Conservation (phyloP, 2,113 vertebrate species). For the Oceanites oceanicus region DNA sequence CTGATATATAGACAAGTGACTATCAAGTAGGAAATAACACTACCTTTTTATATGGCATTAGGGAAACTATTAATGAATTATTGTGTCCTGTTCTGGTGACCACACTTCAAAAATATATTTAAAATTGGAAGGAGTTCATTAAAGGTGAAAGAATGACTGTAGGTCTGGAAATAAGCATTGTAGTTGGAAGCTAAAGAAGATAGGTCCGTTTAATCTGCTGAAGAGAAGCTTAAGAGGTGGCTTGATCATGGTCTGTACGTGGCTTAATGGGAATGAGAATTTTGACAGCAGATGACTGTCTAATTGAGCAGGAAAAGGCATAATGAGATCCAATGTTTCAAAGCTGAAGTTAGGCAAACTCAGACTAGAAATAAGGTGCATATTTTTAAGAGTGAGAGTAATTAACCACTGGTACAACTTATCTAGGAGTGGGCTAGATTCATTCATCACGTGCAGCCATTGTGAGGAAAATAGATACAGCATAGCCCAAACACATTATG, state of each 20-base stretch:
- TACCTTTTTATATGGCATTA: background rate
- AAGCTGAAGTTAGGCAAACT: background rate
- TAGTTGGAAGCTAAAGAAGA: background rate
- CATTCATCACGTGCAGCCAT: background rate
- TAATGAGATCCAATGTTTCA: constrained; percentile 5
- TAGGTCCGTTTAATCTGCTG: constrained; percentile 3
- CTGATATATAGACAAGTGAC: background rate
- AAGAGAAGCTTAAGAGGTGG: constrained; percentile 18
- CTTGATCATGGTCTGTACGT: background rate
- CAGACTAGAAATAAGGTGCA: background rate
- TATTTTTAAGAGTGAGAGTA: background rate
- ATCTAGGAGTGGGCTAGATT: background rate
- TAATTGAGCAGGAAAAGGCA: constrained; percentile 28
- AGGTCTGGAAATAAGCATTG: background rate
- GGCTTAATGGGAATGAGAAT: background rate
- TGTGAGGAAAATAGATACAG: background rate
- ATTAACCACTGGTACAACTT: background rate
- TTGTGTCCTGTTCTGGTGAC: background rate
- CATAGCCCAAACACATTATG: background rate
- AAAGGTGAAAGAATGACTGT: background rate
- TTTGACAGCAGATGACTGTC: constrained; percentile 9
- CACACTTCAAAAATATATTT: background rate
- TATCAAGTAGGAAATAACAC: background rate
- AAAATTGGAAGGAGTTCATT: background rate
- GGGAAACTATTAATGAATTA: background rate